A percentile compares a stretch with the other conserved stretches of the same genome.
These are phyloP conservation scores for Telmatherina bonti DNA, from an alignment of 2,797 vertebrate genomes.

Conservation along the genomic window DNA sequence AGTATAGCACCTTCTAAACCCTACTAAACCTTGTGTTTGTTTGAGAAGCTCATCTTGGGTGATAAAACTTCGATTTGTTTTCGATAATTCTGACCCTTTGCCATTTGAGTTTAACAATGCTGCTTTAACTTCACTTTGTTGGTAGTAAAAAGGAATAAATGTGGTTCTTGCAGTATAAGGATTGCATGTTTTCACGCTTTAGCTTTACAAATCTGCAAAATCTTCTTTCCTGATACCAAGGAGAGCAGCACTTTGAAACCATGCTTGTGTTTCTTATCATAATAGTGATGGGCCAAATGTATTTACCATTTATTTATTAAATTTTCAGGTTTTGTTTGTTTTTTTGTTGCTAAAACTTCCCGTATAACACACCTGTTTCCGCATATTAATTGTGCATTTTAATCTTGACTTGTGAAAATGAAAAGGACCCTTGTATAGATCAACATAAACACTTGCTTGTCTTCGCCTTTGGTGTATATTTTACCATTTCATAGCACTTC, in stretches of 20 bases:
- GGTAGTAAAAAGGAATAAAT: slow-evolving; percentile 10
- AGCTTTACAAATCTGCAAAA: slow-evolving; percentile 34
- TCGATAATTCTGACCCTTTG: neutral
- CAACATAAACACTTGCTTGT: slow-evolving; percentile 51
- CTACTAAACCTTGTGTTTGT: slow-evolving; percentile 25
- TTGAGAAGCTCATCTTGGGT: slow-evolving; percentile 9
- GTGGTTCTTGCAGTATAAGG: slow-evolving; percentile 50
- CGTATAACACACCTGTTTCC: neutral
- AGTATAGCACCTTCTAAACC: slow-evolving; percentile 34
- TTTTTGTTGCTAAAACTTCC: slow-evolving; percentile 19
- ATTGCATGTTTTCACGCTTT: slow-evolving; percentile 5
- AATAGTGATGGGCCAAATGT: slow-evolving; percentile 64
- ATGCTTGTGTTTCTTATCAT: slow-evolving; percentile 20
- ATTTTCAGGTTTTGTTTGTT: too few species aligned
- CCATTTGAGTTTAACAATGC: slow-evolving; percentile 3
- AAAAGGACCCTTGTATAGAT: slow-evolving; percentile 1
- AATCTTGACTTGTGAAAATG: slow-evolving; percentile 31
- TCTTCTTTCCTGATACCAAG: slow-evolving; percentile 53
- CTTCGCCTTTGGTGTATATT: slow-evolving; percentile 69
- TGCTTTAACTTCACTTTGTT: neutral
- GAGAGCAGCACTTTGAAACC: slow-evolving; percentile 48
- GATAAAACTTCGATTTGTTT: too few species aligned
- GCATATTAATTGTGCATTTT: slow-evolving; percentile 5
- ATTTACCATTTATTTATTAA: slow-evolving; percentile 10
- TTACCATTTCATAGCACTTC: slow-evolving; percentile 41